Conservation (phyloP, 2,888 invertebrate species). For the Priapulus caudatus region DNA sequence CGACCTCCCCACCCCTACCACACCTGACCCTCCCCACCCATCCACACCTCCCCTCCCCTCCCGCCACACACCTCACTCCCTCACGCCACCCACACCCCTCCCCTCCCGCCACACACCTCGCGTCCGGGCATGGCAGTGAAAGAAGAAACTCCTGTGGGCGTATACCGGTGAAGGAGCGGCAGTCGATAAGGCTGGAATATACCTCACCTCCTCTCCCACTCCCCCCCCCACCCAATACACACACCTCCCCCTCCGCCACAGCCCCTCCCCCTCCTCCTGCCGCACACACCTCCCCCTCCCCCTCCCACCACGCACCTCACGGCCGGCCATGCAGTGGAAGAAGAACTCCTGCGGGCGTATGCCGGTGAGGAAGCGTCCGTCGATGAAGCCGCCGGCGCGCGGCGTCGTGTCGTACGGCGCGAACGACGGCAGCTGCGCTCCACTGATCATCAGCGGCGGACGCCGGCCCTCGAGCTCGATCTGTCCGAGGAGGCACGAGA, state of each 20-base stretch:
- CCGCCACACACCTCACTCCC: not conserved
- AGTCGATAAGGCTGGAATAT: conserved; percentile 86
- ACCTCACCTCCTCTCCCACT: not conserved
- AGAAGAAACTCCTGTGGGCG: conserved; percentile 93
- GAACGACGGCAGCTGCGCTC: conserved; percentile 79
- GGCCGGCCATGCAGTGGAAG: conserved; percentile 99
- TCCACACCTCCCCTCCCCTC: not conserved
- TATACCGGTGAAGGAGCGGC: conserved; percentile 96
- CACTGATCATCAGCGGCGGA: conserved; percentile 87
- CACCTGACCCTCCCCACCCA: not conserved
- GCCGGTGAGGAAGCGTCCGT: conserved; percentile 94
- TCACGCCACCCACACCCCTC: no score
- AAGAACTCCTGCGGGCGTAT: conserved; percentile 95
- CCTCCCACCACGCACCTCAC: conserved; percentile 58
- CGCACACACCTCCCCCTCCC: not conserved
- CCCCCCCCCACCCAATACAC: not conserved
- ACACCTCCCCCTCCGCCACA: not conserved
- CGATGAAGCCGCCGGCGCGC: conserved; percentile 88
- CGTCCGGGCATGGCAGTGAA: conserved; percentile 99
- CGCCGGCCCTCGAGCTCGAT: conserved; percentile 96
- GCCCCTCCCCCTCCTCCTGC: not conserved
- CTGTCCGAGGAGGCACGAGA: conserved; percentile 91
- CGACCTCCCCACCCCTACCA: not conserved
- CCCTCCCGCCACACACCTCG: conserved; percentile 53
- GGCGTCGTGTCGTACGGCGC: conserved; percentile 72